Conservation (phyloP, 2,113 vertebrate species). For the Panurus biarmicus region DNA sequence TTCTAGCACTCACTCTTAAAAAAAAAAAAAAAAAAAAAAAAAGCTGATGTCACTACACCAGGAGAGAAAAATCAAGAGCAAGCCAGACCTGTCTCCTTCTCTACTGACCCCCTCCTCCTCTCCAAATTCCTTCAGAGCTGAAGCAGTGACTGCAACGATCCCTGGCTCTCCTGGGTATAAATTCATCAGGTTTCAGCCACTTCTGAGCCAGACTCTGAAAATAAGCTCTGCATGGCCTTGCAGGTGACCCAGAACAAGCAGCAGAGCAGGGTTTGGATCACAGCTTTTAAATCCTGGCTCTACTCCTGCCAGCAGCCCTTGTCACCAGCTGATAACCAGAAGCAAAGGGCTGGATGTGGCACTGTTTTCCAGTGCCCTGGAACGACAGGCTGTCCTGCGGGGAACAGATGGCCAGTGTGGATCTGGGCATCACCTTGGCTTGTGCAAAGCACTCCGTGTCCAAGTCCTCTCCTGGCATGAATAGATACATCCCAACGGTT, state of each 20-base stretch:
- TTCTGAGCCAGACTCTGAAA: background rate
- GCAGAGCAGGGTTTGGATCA: background rate
- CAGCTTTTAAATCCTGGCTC: background rate
- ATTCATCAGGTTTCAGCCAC: background rate
- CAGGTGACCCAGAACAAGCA: background rate
- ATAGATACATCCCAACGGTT: accelerated
- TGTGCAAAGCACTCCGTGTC: background rate
- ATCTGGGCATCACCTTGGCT: background rate
- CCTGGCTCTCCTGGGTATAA: background rate
- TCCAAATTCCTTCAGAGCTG: background rate
- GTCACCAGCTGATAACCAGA: background rate
- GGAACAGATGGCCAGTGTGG: background rate
- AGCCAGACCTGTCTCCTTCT: background rate
- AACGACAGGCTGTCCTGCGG: background rate
- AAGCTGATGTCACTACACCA: background rate
- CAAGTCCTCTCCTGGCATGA: background rate
- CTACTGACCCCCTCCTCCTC: background rate
- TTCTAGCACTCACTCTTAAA: background rate
- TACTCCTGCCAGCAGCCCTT: background rate
- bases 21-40: background rate
- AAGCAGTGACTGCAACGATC: background rate
- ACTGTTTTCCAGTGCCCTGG: background rate
- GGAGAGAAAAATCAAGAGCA: background rate
- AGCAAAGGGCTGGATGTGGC: background rate
- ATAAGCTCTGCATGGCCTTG: background rate